Conservation (phyloP, 2,113 vertebrate species). For the Strix uralensis region DNA sequence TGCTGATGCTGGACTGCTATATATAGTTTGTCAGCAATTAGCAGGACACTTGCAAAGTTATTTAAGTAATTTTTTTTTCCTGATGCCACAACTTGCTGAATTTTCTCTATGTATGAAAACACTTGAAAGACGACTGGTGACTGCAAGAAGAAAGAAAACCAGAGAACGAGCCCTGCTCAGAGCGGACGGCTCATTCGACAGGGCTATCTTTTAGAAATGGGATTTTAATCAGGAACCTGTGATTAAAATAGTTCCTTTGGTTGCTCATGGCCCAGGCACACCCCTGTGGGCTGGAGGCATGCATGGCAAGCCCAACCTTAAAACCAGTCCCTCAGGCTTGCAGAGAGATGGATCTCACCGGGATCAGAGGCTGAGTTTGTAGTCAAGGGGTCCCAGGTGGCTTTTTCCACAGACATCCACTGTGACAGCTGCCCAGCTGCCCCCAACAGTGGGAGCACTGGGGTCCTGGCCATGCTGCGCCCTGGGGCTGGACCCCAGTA, state of each 20-base stretch:
- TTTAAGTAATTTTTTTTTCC: not conserved
- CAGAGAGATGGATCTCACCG: not conserved
- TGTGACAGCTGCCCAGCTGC: accelerated
- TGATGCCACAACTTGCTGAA: not conserved
- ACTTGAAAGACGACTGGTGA: not conserved
- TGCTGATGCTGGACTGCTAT: not conserved
- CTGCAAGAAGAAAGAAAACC: not conserved
- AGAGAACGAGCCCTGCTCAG: accelerated
- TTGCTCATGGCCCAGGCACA: not conserved
- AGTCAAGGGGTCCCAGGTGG: not conserved
- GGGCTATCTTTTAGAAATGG: not conserved
- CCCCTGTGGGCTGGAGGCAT: not conserved
- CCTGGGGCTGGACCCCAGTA: not conserved
- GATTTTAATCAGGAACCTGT: slow-evolving; percentile 25
- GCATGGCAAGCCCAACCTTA: not conserved
- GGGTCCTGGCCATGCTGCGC: not conserved
- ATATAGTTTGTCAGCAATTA: slow-evolving; percentile 31
- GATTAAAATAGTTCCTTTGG: not conserved
- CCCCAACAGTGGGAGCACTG: not conserved
- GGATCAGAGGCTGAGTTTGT: not conserved
- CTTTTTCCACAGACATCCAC: not conserved
- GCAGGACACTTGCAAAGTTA: not conserved
- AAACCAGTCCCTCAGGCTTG: not conserved
- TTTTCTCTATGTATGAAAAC: not conserved
- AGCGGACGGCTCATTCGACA: accelerated